Evolutionary conservation across 2,797 vertebrate genomes (phyloP).

Genomic region (Darevskia mixta): DNA sequence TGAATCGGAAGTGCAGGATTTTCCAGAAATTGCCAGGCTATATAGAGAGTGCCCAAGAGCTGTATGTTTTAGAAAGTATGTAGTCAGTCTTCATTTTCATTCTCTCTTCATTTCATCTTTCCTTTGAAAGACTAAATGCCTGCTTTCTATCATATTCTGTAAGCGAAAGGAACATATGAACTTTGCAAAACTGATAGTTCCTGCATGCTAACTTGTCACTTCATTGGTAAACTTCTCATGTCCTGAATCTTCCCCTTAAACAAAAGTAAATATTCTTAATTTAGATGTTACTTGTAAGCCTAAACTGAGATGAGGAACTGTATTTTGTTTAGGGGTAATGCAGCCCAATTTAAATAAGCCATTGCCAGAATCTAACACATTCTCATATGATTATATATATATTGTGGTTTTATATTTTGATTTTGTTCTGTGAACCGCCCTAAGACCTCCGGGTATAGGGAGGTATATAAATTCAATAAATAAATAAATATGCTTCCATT

Average conservation of each 20-base stretch:
- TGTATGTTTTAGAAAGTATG: too few species aligned
- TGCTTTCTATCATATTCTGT: not conserved
- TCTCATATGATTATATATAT: not conserved
- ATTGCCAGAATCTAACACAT: not conserved
- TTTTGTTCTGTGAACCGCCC: too few species aligned
- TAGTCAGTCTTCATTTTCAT: too few species aligned
- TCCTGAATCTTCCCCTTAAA: not conserved
- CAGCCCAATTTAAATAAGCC: not conserved
- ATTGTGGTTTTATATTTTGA: too few species aligned
- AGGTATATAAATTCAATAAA: too few species aligned
- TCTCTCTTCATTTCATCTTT: not conserved
- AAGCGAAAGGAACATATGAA: not conserved
- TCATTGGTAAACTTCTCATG: not conserved
- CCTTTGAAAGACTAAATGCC: not conserved
- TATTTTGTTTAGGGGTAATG: not conserved
- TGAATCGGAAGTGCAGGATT: too few species aligned
- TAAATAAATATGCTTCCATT: too few species aligned
- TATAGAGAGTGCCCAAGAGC: too few species aligned
- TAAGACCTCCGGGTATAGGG: too few species aligned
- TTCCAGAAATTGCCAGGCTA: too few species aligned
- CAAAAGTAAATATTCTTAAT: not conserved
- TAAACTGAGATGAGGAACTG: not conserved
- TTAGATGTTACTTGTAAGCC: not conserved
- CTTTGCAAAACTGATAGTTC: not conserved
- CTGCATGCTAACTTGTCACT: rapidly evolving